Evolutionary conservation across 2,113 vertebrate species (phyloP).

Genomic region (Dipodomys ordii): DNA sequence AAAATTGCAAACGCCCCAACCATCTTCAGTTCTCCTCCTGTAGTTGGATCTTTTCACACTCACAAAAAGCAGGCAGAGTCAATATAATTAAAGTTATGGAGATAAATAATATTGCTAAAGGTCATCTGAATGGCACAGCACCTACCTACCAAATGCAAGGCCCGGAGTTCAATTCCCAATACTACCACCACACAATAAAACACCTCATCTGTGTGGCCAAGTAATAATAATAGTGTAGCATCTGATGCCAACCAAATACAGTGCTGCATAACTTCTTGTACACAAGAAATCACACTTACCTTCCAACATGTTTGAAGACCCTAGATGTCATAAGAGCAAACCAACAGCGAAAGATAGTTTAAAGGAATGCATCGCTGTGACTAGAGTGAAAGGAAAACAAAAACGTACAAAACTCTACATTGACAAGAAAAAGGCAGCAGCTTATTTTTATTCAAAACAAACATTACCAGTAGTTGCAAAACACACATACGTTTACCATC

Average conservation of each 20-base stretch:
- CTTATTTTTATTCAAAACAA: slow-evolving; percentile 43
- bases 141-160: too few species aligned
- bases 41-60: background rate
- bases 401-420: background rate
- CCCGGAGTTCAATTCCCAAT: too few species aligned
- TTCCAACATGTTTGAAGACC: slow-evolving; percentile 33
- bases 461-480: slow-evolving; percentile 55
- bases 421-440: slow-evolving; percentile 31
- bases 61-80: background rate
- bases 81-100: background rate
- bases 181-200: background rate
- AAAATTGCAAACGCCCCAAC: background rate
- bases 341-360: background rate
- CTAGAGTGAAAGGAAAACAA: slow-evolving; percentile 48
- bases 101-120: background rate
- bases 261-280: background rate
- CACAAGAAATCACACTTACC: background rate
- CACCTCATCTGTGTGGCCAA: background rate
- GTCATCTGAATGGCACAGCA: too few species aligned
- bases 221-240: background rate
- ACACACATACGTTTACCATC: background rate
- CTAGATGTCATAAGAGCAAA: slow-evolving; percentile 27
- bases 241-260: background rate
- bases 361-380: background rate
- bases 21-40: background rate